These are phyloP conservation scores for Cyprinella venusta DNA, from an alignment of 2,797 vertebrate genomes.

Conservation along the genomic window DNA sequence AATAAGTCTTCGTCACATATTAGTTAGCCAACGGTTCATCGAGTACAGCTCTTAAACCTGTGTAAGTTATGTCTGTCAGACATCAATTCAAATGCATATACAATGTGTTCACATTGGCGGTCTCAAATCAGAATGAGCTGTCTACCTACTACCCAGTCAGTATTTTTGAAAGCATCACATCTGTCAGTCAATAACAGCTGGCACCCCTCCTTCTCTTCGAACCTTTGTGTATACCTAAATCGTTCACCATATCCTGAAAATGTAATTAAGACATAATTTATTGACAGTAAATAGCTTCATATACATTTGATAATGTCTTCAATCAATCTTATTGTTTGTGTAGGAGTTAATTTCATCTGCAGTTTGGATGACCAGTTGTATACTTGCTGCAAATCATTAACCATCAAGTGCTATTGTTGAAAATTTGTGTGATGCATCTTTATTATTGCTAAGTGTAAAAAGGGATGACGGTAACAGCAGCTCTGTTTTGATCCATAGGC, in stretches of 20 bases:
- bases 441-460: background rate
- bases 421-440: background rate
- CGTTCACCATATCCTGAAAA: background rate
- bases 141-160: background rate
- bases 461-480: background rate
- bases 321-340: background rate
- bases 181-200: slow-evolving; percentile 10
- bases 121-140: background rate
- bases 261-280: background rate
- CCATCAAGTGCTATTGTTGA: background rate
- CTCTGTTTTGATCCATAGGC: slow-evolving; percentile 78
- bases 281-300: background rate
- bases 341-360: background rate
- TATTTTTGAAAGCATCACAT: background rate
- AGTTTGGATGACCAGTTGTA: background rate
- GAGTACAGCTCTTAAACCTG: slow-evolving; percentile 9
- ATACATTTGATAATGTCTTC: background rate
- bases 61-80: background rate
- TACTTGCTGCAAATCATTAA: background rate
- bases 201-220: background rate
- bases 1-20: background rate
- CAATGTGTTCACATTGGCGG: background rate
- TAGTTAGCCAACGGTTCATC: background rate
- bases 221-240: background rate
- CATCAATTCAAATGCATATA: background rate